These are phyloP conservation scores for Conus betulinus DNA, from an alignment of 1,140 invertebrate genomes.

Conservation along the genomic window DNA sequence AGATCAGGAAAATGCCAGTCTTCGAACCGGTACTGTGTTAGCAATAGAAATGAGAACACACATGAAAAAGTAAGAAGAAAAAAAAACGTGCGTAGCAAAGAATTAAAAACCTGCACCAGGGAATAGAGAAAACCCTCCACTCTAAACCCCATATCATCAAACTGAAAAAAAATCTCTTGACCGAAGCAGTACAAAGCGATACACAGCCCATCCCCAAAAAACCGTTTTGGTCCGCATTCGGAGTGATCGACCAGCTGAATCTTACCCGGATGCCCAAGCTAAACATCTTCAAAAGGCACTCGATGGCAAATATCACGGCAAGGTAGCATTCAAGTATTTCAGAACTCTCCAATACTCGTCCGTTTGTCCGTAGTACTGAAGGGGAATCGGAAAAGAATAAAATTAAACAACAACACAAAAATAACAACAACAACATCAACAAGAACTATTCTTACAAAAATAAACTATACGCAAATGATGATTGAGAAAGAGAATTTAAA, in stretches of 20 bases:
- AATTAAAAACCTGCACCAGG: too few species aligned
- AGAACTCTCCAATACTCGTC: slow-evolving; percentile 86
- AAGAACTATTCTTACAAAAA: too few species aligned
- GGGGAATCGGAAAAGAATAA: not conserved
- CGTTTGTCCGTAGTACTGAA: slow-evolving; percentile 57
- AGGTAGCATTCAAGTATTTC: slow-evolving; percentile 95
- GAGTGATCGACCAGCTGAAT: not conserved
- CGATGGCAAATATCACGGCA: slow-evolving; percentile 96
- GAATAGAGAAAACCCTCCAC: not conserved
- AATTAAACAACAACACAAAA: not conserved
- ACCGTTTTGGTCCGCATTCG: too few species aligned
- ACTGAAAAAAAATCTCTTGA: too few species aligned
- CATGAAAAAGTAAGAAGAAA: not conserved
- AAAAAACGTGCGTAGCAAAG: too few species aligned
- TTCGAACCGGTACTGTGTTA: too few species aligned
- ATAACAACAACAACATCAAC: not conserved
- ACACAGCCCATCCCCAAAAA: not conserved
- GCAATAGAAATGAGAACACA: not conserved
- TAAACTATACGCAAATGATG: too few species aligned
- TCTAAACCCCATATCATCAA: not conserved
- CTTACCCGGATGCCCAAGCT: slow-evolving; percentile 96
- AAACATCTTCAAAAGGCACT: slow-evolving; percentile 96
- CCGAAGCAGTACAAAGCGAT: not conserved
- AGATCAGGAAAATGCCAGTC: too few species aligned
- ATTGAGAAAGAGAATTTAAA: too few species aligned